Base-by-base conservation (phyloP, 2,113 vertebrate genomes). In the Tinamus guttatus region DNA sequence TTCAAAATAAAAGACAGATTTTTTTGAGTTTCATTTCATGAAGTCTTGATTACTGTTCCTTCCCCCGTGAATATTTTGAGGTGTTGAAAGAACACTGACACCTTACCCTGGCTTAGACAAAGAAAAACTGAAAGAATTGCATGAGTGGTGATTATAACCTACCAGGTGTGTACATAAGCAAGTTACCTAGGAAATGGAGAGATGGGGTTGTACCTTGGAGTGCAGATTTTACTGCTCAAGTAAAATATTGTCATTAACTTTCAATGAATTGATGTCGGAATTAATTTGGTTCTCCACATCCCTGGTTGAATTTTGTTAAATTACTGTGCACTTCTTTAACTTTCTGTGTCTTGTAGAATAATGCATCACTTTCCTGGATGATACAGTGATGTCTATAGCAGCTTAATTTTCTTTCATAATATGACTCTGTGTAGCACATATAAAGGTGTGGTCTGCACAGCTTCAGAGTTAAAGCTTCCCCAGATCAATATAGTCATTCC, bases 321-420 rank as follows among this genome's bases (percentile, higher is more conserved):
- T 81, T 92, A 87, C 30, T 88, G 19, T 22, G 81, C 43, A 4
- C 40, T 36, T 70, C 40, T 36, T 70, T 83, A 84, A 68, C 65
- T 91, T 95, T 69, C 80, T 75, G 17, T 75, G 13, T 79, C 30
- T 45, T 80, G 24, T 77, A 80, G 91, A 91, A 95, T 64, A 92
- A 67, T 14, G 11, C 45, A 41, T 3, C 1, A 2, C 45, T 89
- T 91, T 71, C 82, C 47, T 52, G 76, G 68, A 76, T 47, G 75
- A 54, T 81, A 68, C 28, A 69, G n/a, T 59, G 63, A 67, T 63
- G 65, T 85, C 94, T 96, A 81, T 62, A 94, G 83, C 75, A 83
- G 79, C 67, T 88, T 94, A 82, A 87, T 95, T 92, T 94, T 85
- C 65, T 92, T 96, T 76, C 60, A 54, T 77, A 92, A 43, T 84